Base-by-base conservation (phyloP, 2,797 vertebrate species). In the Petrocephalus sullivani region DNA sequence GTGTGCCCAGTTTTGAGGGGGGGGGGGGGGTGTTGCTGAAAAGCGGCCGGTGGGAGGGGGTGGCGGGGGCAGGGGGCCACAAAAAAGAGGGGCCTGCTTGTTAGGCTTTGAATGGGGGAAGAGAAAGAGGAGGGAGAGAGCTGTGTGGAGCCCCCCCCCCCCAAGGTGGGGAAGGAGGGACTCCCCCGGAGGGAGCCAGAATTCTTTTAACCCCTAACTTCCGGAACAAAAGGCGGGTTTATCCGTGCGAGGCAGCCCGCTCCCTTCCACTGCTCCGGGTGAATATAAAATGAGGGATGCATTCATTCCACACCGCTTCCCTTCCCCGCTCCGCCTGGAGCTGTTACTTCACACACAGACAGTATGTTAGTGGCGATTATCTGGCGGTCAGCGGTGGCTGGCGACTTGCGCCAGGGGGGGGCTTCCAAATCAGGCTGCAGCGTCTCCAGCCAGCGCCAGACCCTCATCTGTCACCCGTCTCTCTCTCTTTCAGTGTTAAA, bases 141-240 rank as follows among this genome's bases (percentile, higher is more conserved):
- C 88, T 87, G 91, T 91, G 92, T 90, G 90, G 81, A 90, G 86
- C 91, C 92, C 93, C 93, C 93, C 89, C 93, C 94, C 93, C 89
- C 91, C 33, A 53, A 85, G 84, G 57, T 46, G 83, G 90, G 91
- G 91, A 88, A 90, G 87, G 88, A 41, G 92, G 89, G 8, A 89
- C 88, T 51, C 90, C 51, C 89, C 90, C 87, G 41, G 89, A 87
- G 91, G 89, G 90, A 57, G 90, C 87, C 89, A 91, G 92, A 91
- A 91, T 91, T 87, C 86, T 87, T 89, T 90, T 91, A 93, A 93
- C 94, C 93, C 91, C 60, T 93, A 92, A 94, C 93, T 90, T 87
- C 88, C 16, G 81, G 93, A 91, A 94, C 94, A 95, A 92, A 91
- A 88, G n/a, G 49, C 78, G 91, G 91, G 90, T 90, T 93, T 93